A percentile compares a stretch with the other conserved stretches of the same genome.
phyloP scores from a whole-genome alignment of 1,140 invertebrate species.

The Doryteuthis pealeii region DNA sequence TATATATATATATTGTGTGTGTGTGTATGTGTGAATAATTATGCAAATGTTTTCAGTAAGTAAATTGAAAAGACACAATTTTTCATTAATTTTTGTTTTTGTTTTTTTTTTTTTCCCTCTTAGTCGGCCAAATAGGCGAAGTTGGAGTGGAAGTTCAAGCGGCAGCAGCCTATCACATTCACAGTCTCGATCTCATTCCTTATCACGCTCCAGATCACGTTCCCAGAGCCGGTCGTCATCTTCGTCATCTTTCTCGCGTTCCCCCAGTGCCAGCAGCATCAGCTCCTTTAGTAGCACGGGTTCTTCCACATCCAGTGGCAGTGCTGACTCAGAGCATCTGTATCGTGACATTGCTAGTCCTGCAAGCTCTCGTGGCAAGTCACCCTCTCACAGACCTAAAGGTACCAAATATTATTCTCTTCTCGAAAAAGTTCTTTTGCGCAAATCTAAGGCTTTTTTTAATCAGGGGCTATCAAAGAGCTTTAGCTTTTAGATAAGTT shows the following conservation, averaged over 20 bases:
- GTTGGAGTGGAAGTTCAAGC: slow-evolving; percentile 13
- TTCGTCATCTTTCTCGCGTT: slow-evolving; percentile 55
- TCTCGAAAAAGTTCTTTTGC: too few relatives aligned
- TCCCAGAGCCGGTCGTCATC: slow-evolving; percentile 53
- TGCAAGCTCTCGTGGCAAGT: slow-evolving; percentile 14
- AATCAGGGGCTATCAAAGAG: too few relatives aligned
- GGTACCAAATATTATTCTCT: neutral
- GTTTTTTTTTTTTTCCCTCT: neutral
- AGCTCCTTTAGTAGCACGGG: slow-evolving; percentile 37
- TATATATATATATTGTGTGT: too few relatives aligned
- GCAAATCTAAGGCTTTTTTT: too few relatives aligned
- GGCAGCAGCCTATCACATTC: slow-evolving; percentile 23
- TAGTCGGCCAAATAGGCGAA: neutral
- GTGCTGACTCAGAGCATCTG: slow-evolving; percentile 47
- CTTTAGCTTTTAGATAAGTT: too few relatives aligned
- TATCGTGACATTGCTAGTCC: slow-evolving; percentile 44
- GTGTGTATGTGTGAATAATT: too few relatives aligned
- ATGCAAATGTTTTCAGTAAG: too few relatives aligned
- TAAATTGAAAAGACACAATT: too few relatives aligned
- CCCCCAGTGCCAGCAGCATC: slow-evolving; percentile 42
- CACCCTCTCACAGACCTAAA: slow-evolving; percentile 11
- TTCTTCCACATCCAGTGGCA: slow-evolving; percentile 40
- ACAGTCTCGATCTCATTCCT: slow-evolving; percentile 15
- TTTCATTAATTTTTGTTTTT: too few relatives aligned
- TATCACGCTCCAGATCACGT: slow-evolving; percentile 29